Evolutionary conservation across 2,113 vertebrate genomes (phyloP).

Genomic region (Etheostoma spectabile): DNA sequence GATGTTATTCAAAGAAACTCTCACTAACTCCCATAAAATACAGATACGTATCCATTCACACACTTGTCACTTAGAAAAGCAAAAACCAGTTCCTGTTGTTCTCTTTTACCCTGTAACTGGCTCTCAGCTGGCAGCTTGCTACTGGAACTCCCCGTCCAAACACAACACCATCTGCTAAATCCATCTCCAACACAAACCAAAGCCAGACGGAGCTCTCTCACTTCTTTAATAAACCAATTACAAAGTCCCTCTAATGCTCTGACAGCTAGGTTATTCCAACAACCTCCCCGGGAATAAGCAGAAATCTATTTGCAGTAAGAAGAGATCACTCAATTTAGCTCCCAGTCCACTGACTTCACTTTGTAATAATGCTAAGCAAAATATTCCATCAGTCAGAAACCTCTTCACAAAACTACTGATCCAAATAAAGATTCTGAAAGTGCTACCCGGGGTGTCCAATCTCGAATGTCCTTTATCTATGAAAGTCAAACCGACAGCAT

Average conservation of each 20-base stretch:
- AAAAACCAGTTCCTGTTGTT: slow-evolving; percentile 51
- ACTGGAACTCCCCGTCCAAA: slow-evolving; percentile 33
- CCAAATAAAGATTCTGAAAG: background rate
- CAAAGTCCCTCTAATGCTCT: slow-evolving; percentile 18
- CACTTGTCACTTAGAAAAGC: background rate
- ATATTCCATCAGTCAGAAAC: slow-evolving; percentile 6
- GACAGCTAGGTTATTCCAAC: slow-evolving; percentile 28
- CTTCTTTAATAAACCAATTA: slow-evolving; percentile 36
- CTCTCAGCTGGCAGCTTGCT: slow-evolving; percentile 39
- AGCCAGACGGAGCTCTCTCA: slow-evolving; percentile 38
- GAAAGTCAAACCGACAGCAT: background rate
- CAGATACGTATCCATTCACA: background rate
- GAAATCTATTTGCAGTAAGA: background rate
- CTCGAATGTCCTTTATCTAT: background rate
- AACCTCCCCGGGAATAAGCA: slow-evolving; percentile 5
- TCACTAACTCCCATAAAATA: background rate
- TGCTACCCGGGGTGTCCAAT: background rate
- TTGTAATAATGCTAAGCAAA: slow-evolving; percentile 15
- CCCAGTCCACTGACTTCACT: no score
- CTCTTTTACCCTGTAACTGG: slow-evolving; percentile 33
- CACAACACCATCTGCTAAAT: slow-evolving; percentile 69
- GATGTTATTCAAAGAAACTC: slow-evolving; percentile 10
- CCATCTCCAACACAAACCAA: slow-evolving; percentile 29
- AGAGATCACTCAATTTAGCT: slow-evolving; percentile 6
- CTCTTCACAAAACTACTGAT: background rate